phyloP scores from a whole-genome alignment of 1,140 invertebrate species.

The Melitaea cinxia region DNA sequence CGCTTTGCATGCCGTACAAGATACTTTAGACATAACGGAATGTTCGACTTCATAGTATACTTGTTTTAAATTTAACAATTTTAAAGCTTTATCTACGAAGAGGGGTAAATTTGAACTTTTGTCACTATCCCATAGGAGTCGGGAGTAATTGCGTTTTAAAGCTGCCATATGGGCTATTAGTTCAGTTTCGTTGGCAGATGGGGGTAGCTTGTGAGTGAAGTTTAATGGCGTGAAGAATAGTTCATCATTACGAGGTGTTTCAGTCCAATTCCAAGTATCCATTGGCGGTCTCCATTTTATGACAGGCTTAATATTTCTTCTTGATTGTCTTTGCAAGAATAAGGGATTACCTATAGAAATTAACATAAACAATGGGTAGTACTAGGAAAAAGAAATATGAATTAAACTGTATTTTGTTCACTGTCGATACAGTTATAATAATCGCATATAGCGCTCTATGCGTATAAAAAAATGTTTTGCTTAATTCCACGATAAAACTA shows the following conservation, averaged over 20 bases:
- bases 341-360: slow-evolving; percentile 70
- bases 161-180: slow-evolving; percentile 79
- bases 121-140: slow-evolving; percentile 88
- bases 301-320: slow-evolving; percentile 61
- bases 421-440: no score
- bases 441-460: no score
- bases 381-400: no score
- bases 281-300: slow-evolving; percentile 82
- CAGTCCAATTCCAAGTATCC: slow-evolving; percentile 81
- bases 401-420: no score
- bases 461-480: no score
- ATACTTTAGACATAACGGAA: slow-evolving; percentile 94
- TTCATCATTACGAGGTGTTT: slow-evolving; percentile 76
- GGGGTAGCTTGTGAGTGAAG: slow-evolving; percentile 78
- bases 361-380: neutral
- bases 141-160: slow-evolving; percentile 81
- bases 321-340: slow-evolving; percentile 62
- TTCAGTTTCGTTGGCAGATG: slow-evolving; percentile 79
- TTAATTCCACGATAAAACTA: no score
- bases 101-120: slow-evolving; percentile 86
- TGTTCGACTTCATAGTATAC: slow-evolving; percentile 92
- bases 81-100: slow-evolving; percentile 91
- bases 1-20: slow-evolving; percentile 95
- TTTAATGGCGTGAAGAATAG: slow-evolving; percentile 80
- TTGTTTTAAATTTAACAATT: slow-evolving; percentile 90